Evolutionary conservation across 2,797 vertebrate species (phyloP), one percentile per base, ranked within the genome.

Genomic region (Girardinus metallicus): DNA sequence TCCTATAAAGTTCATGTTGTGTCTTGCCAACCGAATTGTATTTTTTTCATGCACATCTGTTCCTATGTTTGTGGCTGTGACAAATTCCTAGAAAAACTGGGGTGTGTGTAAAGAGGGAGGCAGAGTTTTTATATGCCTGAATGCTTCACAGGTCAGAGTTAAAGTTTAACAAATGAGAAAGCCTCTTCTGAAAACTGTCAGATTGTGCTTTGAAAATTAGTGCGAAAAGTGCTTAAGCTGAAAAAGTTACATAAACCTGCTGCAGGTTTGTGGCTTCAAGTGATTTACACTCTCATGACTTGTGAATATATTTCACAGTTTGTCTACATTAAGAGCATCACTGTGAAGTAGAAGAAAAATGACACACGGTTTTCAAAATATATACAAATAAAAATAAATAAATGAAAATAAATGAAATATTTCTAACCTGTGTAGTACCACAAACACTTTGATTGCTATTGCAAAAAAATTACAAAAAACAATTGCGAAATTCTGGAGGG

Each of bases 141-240:
- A 44, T 71, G 68, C 68, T 71, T 71, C 26, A 44, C 26, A 43
- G 68, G 26, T 71, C 68, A 71, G 41, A 71, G 68, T 71, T 71
- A 71, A 71, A 71, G 26, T 71, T 71, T 71, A 71, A 71, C 68
- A 71, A 44, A 29, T 1, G 13, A n/a, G 36, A 43, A 71, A 43
- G 41, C 39, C 41, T 44, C 13, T 31, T 39, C 68, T 71, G 41
- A 71, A 68, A 44, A 71, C 41, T n/a, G 23, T 71, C 68, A 44
- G 41, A 71, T 44, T 29, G 23, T 44, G 12, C 41, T 16, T 43
- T 44, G 23, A 44, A 71, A 71, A 44, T 71, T 7, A 41, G 4
- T 11, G 68, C 15, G 2, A 44, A 71, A 29, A 43, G 12, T 44
- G 5, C 12, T 13, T 16, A 13, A 29, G 39, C 2, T 44, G 41